These are phyloP conservation scores for Harpegnathos saltator DNA, from an alignment of 1,140 invertebrate genomes.

Conservation along the genomic window DNA sequence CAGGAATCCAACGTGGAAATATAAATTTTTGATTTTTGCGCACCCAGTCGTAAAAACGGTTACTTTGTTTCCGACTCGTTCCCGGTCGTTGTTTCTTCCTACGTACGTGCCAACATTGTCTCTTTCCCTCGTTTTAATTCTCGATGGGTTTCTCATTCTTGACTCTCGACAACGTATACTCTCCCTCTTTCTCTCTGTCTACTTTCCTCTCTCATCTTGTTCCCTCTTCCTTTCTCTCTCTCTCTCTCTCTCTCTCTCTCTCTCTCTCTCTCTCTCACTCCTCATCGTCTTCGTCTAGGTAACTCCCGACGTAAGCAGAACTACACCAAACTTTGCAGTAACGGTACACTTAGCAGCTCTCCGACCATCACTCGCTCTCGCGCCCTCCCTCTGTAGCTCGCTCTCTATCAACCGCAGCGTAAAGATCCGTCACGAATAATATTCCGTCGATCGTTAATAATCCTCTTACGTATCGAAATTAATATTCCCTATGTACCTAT, in stretches of 20 bases:
- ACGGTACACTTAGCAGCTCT: conserved; percentile 57
- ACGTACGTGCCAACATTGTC: background rate
- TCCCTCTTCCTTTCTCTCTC: background rate
- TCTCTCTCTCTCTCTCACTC: conserved; percentile 9
- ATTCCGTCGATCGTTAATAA: conserved; percentile 47
- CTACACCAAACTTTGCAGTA: conserved; percentile 65
- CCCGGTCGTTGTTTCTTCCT: conserved; percentile 23
- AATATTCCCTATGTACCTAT: background rate
- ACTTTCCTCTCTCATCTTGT: conserved; percentile 13
- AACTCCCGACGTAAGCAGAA: conserved; percentile 55
- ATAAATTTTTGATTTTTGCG: conserved; percentile 23
- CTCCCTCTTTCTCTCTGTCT: conserved; percentile 4
- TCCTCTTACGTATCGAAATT: conserved; percentile 9
- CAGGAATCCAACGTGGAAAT: background rate
- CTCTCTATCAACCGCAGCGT: conserved; percentile 3
- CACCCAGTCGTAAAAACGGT: conserved; percentile 21
- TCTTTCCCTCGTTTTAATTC: conserved; percentile 38
- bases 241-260: conserved; percentile 21
- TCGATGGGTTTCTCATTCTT: conserved; percentile 9
- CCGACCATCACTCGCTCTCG: background rate
- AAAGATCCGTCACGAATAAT: conserved; percentile 55
- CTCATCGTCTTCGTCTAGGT: conserved; percentile 28
- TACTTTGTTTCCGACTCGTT: background rate
- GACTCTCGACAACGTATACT: background rate
- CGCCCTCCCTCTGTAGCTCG: background rate